phyloP scores from a whole-genome alignment of 2,113 vertebrate species.

The Hippocampus zosterae region DNA sequence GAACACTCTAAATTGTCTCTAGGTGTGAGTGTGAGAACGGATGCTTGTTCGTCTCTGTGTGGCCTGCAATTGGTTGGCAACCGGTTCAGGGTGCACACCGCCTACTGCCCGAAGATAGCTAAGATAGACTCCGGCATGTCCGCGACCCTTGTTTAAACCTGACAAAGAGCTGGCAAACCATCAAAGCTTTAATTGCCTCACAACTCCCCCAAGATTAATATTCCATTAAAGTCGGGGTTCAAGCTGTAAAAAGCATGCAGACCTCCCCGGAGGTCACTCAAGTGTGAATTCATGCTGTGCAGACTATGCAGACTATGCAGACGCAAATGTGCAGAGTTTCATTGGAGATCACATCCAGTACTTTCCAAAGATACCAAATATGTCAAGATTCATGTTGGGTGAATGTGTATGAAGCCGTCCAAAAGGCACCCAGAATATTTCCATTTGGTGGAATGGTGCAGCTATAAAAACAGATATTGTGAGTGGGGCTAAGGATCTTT shows the following conservation, averaged over 20 bases:
- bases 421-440: slow-evolving; percentile 1
- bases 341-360: not conserved
- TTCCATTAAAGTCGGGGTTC: not conserved
- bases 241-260: slow-evolving; percentile 1
- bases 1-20: too few relatives aligned
- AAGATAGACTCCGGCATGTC: too few relatives aligned
- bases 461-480: slow-evolving; percentile 6
- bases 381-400: not conserved
- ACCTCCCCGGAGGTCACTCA: not conserved
- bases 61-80: too few relatives aligned
- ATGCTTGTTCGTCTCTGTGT: too few relatives aligned
- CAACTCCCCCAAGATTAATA: not conserved
- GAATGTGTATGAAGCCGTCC: slow-evolving; percentile 1
- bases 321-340: not conserved
- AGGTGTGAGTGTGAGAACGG: too few relatives aligned
- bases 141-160: not conserved
- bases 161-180: not conserved
- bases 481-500: slow-evolving; percentile 6
- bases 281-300: not conserved
- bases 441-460: not conserved
- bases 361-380: not conserved
- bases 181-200: not conserved
- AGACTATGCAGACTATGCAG: not conserved
- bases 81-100: too few relatives aligned
- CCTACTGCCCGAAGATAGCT: too few relatives aligned